A percentile compares a stretch with the other conserved stretches of the same genome.
phyloP scores from a whole-genome alignment of 2,113 vertebrate species.

The Semicossyphus pulcher region DNA sequence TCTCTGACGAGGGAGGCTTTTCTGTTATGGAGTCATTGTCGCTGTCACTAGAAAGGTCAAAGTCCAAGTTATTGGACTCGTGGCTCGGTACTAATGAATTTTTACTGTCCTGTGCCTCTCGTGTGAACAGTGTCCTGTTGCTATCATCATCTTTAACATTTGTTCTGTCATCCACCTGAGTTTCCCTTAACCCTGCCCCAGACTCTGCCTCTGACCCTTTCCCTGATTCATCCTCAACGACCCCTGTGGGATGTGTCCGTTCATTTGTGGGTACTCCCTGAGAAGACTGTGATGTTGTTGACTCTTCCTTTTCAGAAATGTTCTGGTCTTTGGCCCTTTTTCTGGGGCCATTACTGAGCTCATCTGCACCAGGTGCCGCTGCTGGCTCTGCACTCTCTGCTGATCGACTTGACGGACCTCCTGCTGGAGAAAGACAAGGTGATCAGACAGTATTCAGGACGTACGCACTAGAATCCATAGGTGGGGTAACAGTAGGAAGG shows the following conservation, averaged over 20 bases:
- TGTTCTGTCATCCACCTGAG: slow-evolving; percentile 47
- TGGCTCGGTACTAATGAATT: slow-evolving; percentile 54
- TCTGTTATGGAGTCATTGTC: slow-evolving; percentile 84
- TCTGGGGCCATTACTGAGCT: slow-evolving; percentile 89
- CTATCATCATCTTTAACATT: slow-evolving; percentile 58
- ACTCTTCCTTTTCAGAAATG: slow-evolving; percentile 66
- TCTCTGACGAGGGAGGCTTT: slow-evolving; percentile 82
- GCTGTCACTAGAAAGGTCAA: slow-evolving; percentile 94
- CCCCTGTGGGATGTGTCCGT: slow-evolving; percentile 67
- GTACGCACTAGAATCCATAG: background rate
- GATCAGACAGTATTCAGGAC: background rate
- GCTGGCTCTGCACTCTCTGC: slow-evolving; percentile 77
- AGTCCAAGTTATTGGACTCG: slow-evolving; percentile 87
- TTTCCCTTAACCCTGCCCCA: slow-evolving; percentile 30
- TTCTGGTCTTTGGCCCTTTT: slow-evolving; percentile 82
- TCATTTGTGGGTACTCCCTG: slow-evolving; percentile 67
- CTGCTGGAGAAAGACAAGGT: slow-evolving; percentile 68
- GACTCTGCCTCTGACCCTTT: slow-evolving; percentile 38
- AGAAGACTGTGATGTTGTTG: slow-evolving; percentile 52
- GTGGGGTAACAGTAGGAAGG: background rate
- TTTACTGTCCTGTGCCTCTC: slow-evolving; percentile 37
- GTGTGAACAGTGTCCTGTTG: slow-evolving; percentile 48
- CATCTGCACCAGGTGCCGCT: slow-evolving; percentile 70
- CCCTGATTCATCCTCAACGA: slow-evolving; percentile 28
- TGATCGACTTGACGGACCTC: slow-evolving; percentile 74